Conservation (phyloP, 1,140 invertebrate genomes). For the Dreissena rostriformis region DNA sequence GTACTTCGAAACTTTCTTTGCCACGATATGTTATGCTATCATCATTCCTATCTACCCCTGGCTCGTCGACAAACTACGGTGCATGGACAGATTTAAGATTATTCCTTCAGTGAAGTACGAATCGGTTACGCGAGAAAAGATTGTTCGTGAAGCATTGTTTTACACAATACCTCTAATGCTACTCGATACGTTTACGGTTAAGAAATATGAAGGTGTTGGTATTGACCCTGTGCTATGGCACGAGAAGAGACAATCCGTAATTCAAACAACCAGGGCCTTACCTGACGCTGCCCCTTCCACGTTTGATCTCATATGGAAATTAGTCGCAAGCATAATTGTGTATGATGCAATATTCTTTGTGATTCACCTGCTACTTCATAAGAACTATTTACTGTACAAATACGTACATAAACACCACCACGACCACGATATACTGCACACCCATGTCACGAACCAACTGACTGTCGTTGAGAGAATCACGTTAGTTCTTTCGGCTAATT, state of each 20-base stretch:
- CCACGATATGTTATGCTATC: slow-evolving; percentile 66
- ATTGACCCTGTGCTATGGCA: slow-evolving; percentile 61
- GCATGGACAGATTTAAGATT: slow-evolving; percentile 70
- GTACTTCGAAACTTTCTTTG: slow-evolving; percentile 74
- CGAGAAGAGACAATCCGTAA: slow-evolving; percentile 57
- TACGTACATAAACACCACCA: slow-evolving; percentile 73
- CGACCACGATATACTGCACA: slow-evolving; percentile 70
- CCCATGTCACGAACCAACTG: no score
- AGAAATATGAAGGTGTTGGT: slow-evolving; percentile 70
- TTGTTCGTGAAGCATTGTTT: slow-evolving; percentile 55
- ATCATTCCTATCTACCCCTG: slow-evolving; percentile 67
- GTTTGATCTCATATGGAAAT: slow-evolving; percentile 59
- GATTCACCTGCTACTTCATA: slow-evolving; percentile 71
- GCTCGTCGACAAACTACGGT: slow-evolving; percentile 58
- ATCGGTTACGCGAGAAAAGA: slow-evolving; percentile 37
- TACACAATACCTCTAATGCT: slow-evolving; percentile 73
- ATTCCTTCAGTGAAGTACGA: slow-evolving; percentile 60
- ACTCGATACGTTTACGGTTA: slow-evolving; percentile 73
- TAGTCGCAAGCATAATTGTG: slow-evolving; percentile 65
- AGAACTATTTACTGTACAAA: slow-evolving; percentile 61
- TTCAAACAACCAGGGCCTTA: slow-evolving; percentile 70
- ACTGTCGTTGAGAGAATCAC: no score
- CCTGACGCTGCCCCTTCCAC: slow-evolving; percentile 67
- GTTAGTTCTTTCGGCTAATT: no score
- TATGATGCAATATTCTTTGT: slow-evolving; percentile 74